Evolutionary conservation across 2,888 invertebrate genomes (phyloP).

Genomic region (Hyposoter didymator): DNA sequence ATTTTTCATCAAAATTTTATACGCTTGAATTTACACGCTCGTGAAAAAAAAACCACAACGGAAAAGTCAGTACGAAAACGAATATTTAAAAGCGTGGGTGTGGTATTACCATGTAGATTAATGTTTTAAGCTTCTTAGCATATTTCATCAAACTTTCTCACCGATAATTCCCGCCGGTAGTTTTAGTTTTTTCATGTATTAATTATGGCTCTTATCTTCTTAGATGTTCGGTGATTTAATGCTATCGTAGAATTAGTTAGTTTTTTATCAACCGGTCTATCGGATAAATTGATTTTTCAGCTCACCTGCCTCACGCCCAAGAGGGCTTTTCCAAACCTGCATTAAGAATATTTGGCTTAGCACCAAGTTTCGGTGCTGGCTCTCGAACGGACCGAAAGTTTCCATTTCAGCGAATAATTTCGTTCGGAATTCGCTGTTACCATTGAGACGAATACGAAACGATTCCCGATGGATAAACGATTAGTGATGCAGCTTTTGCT

Average conservation of each 20-base stretch:
- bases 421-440: constrained; percentile 66
- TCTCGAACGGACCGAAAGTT: constrained; percentile 59
- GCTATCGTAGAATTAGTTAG: constrained; percentile 20
- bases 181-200: constrained; percentile 80
- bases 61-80: neutral
- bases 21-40: neutral
- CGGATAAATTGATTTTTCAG: constrained; percentile 39
- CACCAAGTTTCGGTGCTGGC: constrained; percentile 75
- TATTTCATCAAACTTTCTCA: constrained; percentile 76
- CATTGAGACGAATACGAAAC: constrained; percentile 59
- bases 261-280: constrained; percentile 27
- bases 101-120: constrained; percentile 19
- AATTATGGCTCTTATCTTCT: constrained; percentile 80
- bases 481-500: constrained; percentile 63
- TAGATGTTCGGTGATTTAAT: constrained; percentile 78
- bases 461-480: constrained; percentile 68
- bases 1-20: neutral
- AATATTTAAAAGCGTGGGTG: neutral
- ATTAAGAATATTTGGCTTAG: constrained; percentile 79
- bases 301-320: constrained; percentile 28
- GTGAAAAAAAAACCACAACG: neutral
- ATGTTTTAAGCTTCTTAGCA: constrained; percentile 79
- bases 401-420: constrained; percentile 64
- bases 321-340: constrained; percentile 53
- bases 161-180: constrained; percentile 72